These are phyloP conservation scores for Callionymus lyra DNA, from an alignment of 2,113 vertebrate genomes.

Conservation along the genomic window DNA sequence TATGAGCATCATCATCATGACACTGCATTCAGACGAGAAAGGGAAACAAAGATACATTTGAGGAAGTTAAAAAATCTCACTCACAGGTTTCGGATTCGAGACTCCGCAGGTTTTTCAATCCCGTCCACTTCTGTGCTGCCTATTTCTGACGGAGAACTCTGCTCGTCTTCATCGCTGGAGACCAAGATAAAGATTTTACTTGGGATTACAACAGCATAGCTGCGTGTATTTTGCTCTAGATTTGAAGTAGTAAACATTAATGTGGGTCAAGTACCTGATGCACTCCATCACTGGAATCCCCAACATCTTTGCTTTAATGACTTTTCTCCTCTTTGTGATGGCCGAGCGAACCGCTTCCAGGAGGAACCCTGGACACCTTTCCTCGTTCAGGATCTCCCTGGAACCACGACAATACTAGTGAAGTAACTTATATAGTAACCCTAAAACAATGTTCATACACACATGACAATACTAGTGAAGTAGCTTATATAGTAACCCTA, in stretches of 20 bases:
- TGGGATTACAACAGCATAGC: not conserved
- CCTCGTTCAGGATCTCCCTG: constrained; percentile 86
- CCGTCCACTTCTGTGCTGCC: constrained; percentile 54
- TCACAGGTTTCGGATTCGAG: constrained; percentile 85
- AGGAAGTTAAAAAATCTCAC: constrained; percentile 38
- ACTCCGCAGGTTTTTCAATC: constrained; percentile 68
- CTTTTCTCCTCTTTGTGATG: constrained; percentile 78
- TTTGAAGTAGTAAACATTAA: not conserved
- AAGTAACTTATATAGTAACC: no score
- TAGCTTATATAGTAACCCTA: no score
- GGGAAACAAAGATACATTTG: not conserved
- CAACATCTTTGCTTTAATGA: constrained; percentile 95
- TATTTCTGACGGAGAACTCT: constrained; percentile 60
- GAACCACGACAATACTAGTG: no score
- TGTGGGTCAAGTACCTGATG: constrained; percentile 68
- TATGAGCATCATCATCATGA: not conserved
- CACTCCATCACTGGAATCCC: constrained; percentile 71
- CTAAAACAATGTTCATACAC: no score
- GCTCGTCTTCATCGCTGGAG: constrained; percentile 78
- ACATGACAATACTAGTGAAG: no score
- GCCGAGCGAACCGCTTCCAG: constrained; percentile 77
- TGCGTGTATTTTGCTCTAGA: not conserved
- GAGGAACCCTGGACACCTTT: constrained; percentile 78
- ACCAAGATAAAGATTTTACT: not conserved
- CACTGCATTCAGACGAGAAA: not conserved